Base-by-base conservation (phyloP, 1,140 invertebrate genomes). In the Drosophila sechellia region DNA sequence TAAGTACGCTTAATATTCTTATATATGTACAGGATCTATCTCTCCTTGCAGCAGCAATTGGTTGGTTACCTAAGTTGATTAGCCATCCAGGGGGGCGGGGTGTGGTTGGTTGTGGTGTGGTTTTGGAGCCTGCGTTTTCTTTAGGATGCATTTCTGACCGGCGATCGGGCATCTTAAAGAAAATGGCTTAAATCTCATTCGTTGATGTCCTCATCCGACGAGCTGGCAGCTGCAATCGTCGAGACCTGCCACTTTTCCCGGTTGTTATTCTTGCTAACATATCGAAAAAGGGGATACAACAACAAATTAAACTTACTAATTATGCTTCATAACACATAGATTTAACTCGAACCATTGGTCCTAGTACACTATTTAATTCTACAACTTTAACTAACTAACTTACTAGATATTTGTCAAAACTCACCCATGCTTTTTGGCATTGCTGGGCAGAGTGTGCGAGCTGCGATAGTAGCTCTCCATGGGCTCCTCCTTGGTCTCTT, bases 381-480 rank as follows among this genome's bases (percentile, higher is more conserved):
- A 31, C 31, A 31, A 31, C 6, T 10, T 0, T 31, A 31, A 8
- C 8, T 31, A 3, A 8, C 8, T 31, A 3, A 8, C 31, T 31
- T 10, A 31, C 31, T 10, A 6, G 6, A 3, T 10, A 31, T 31
- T 31, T 31, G 31, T 31, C 3, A 8, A 10, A 31, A 83, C 64
- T 92, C 86, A 94, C 94, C 94, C 94, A 81, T 94, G 93, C 77
- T 94, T 94, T 80, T 94, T 94, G 56, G 94, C 94, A 92, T 94
- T 94, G 39, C 94, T 95, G 65, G 95, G 95, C 84, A 95, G 93
- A 80, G 95, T 95, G 63, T 95, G 92, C 15, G 95, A 95, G 72
- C 94, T 95, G 71, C 95, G 93, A 80, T 95, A 95, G 92, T 95
- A 95, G 54, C 92, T 89, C n/a, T 93, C 87, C 46, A 94, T 93